Conservation (phyloP, 2,888 invertebrate species). For the Stenchaetothrips biformis region DNA sequence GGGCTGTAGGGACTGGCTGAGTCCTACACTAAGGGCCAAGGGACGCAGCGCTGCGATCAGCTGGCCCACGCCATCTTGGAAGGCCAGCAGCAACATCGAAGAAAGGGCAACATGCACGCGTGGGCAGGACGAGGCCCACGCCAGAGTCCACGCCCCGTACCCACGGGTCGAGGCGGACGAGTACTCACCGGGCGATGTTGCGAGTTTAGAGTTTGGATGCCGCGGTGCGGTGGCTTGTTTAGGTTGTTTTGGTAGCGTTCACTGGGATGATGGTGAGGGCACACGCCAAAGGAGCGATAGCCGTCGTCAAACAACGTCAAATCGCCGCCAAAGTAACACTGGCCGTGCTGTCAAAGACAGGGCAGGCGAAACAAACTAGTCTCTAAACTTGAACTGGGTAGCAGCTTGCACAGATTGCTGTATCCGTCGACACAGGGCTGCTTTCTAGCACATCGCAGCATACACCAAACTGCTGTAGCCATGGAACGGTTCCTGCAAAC, state of each 20-base stretch:
- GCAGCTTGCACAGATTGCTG: constrained; percentile 15
- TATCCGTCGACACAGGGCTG: constrained; percentile 20
- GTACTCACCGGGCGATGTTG: background rate
- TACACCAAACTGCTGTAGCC: background rate
- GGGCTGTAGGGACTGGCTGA: too few species aligned
- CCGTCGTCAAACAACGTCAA: background rate
- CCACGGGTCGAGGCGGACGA: background rate
- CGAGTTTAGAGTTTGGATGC: background rate
- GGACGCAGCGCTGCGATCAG: background rate
- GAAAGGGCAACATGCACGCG: background rate
- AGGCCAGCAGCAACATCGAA: background rate
- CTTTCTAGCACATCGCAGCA: constrained; percentile 14
- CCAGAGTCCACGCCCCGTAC: background rate
- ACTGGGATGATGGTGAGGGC: background rate
- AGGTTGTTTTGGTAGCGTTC: background rate
- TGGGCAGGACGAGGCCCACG: background rate
- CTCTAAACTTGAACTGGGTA: background rate
- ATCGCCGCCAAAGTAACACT: background rate
- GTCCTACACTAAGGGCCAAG: too few species aligned
- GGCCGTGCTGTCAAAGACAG: constrained; percentile 22
- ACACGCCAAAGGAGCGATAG: background rate
- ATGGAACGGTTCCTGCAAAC: constrained; percentile 14
- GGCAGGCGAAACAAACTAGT: constrained; percentile 12
- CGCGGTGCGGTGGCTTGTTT: background rate
- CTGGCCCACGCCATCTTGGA: constrained; percentile 13